Base-by-base conservation (phyloP, 1,140 invertebrate genomes). In the Neodiprion lecontei region DNA sequence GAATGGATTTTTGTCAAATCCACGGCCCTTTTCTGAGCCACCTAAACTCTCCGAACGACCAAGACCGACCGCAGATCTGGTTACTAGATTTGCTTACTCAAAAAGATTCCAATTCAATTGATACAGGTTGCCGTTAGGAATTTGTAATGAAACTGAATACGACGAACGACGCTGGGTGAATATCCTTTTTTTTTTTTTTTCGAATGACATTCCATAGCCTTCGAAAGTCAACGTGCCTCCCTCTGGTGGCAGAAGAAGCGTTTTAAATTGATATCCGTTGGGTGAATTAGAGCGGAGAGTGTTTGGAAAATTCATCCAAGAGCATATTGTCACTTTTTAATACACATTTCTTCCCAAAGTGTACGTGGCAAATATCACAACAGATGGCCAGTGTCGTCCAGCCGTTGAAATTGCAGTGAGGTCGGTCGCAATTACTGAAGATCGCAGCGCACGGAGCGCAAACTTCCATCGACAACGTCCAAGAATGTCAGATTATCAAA, bases 11-110 rank as follows among this genome's bases (percentile, higher is more conserved):
- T 53, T 74, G 48, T 65, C 48, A 12, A 74, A 28, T 40, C n/a
- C 66, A 53, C 14, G 68, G 53, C 68, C 49, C 65, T 12, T 23
- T 50, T n/a, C 48, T 53, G 40, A 61, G 72, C 5, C 67, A 48
- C 72, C 67, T n/a, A 53, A 66, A 66, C 47, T 53, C 72, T 61
- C 48, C 68, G 53, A 69, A 72, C 53, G n/a, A 21, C 69, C 53
- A 49, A 50, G 61, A 73, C 23, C 67, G 17, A 61, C 53, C 53
- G 53, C 53, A 61, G 53, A 61, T 61, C 53, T 7, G 53, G n/a
- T 17, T 17, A 40, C 76, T 80, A 76, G 78, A 80, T 79, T 85
- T 84, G 84, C 83, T 84, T 83, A 82, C 77, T 75, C 73, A n/a
- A 48, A 74, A 50, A 73, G 76, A 78, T 74, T 9, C 79, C 21